These are phyloP conservation scores for Cinclus cinclus DNA, from an alignment of 2,113 vertebrate species.

Conservation along the genomic window DNA sequence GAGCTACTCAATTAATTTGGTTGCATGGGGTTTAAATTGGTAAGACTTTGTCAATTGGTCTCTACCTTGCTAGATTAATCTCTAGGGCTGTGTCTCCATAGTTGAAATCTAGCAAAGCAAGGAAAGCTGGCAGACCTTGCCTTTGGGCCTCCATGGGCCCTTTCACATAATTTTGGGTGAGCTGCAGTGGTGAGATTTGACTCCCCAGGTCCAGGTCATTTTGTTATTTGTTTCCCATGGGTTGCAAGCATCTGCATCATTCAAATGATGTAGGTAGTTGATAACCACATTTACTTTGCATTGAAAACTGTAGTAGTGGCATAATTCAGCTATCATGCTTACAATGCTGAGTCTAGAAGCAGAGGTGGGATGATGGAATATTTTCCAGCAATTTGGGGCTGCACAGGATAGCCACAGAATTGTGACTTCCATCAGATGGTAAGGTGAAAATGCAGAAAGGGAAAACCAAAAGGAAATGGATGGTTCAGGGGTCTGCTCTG, in stretches of 20 bases:
- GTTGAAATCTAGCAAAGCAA: background rate
- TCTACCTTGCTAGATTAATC: constrained; percentile 1
- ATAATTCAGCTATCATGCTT: background rate
- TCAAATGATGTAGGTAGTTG: background rate
- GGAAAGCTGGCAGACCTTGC: background rate
- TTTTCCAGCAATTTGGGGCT: background rate
- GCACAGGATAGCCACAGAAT: background rate
- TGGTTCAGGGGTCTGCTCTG: background rate
- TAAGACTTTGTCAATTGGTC: constrained; percentile 2
- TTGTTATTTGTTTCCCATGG: background rate
- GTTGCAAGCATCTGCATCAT: background rate
- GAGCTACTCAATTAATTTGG: constrained; percentile 43
- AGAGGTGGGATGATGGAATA: background rate
- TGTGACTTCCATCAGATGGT: background rate
- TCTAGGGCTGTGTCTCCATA: background rate
- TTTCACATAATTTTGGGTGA: background rate
- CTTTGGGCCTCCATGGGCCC: fast-evolving
- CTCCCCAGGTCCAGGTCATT: background rate
- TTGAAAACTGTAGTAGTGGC: background rate
- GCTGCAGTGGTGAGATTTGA: background rate
- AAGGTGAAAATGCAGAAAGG: background rate
- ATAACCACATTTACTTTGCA: background rate
- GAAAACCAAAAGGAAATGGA: background rate
- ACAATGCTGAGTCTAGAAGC: background rate
- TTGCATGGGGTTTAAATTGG: constrained; percentile 11